phyloP scores from a whole-genome alignment of 2,113 vertebrate genomes.

The Vulpes vulpes region DNA sequence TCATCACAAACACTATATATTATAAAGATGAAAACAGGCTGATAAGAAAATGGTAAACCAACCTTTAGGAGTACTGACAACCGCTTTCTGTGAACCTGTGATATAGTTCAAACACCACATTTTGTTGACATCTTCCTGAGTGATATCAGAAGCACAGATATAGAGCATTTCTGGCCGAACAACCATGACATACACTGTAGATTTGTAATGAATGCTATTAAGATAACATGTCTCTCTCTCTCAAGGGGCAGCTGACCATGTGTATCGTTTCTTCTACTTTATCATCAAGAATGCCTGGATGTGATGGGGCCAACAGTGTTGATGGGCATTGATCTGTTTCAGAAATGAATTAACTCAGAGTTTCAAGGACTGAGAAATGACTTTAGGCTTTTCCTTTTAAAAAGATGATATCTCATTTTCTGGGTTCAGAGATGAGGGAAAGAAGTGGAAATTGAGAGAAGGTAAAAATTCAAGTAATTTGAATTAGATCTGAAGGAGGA shows the following conservation, averaged over 20 bases:
- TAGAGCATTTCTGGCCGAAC: conserved; percentile 60
- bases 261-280: conserved; percentile 11
- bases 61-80: background rate
- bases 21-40: conserved; percentile 5
- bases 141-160: conserved; percentile 27
- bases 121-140: conserved; percentile 66
- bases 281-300: background rate
- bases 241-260: conserved; percentile 47
- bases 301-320: background rate
- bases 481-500: conserved; percentile 46
- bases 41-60: background rate
- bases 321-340: conserved; percentile 74
- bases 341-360: conserved; percentile 74
- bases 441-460: conserved; percentile 60
- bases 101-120: background rate
- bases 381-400: conserved; percentile 38
- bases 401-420: conserved; percentile 68
- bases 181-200: conserved; percentile 41
- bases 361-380: conserved; percentile 66
- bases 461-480: background rate
- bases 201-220: conserved; percentile 64
- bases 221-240: conserved; percentile 50
- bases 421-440: conserved; percentile 32
- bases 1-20: background rate
- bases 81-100: background rate